These are phyloP conservation scores for Chymomyza caudatula DNA, from an alignment of 2,888 invertebrate species.

Conservation along the genomic window DNA sequence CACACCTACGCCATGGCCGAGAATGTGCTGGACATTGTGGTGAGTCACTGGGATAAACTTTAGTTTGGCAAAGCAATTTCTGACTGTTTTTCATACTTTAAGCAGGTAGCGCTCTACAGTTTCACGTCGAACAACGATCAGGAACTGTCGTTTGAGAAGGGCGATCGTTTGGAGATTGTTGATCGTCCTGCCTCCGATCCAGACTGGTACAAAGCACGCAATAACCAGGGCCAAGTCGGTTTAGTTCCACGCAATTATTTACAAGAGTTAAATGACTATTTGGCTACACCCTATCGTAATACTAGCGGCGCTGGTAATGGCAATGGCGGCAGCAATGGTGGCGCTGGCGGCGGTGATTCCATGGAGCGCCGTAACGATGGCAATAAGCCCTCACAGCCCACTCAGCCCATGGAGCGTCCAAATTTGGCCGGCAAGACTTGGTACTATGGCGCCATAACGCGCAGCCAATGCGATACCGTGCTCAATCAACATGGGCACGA, in stretches of 20 bases:
- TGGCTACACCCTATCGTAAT: slow-evolving; percentile 88
- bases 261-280: slow-evolving; percentile 93
- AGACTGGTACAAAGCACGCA: slow-evolving; percentile 97
- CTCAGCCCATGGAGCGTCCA: slow-evolving; percentile 81
- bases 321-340: slow-evolving; percentile 77
- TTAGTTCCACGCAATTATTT: slow-evolving; percentile 97
- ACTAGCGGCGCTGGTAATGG: slow-evolving; percentile 75
- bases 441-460: slow-evolving; percentile 98
- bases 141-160: slow-evolving; percentile 97
- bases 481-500: slow-evolving; percentile 97
- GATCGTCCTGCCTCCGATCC: slow-evolving; percentile 98
- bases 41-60: slow-evolving; percentile 67
- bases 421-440: slow-evolving; percentile 91
- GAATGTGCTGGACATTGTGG: slow-evolving; percentile 96
- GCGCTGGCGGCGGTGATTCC: slow-evolving; percentile 79
- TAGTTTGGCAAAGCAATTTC: neutral
- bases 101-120: slow-evolving; percentile 91
- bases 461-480: slow-evolving; percentile 97
- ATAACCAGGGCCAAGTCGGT: slow-evolving; percentile 94
- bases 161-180: slow-evolving; percentile 96
- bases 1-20: slow-evolving; percentile 97
- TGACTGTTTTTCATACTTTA: neutral
- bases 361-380: slow-evolving; percentile 79
- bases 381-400: slow-evolving; percentile 73
- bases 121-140: slow-evolving; percentile 96